phyloP scores from a whole-genome alignment of 1,140 invertebrate species.

The Phthorimaea operculella region DNA sequence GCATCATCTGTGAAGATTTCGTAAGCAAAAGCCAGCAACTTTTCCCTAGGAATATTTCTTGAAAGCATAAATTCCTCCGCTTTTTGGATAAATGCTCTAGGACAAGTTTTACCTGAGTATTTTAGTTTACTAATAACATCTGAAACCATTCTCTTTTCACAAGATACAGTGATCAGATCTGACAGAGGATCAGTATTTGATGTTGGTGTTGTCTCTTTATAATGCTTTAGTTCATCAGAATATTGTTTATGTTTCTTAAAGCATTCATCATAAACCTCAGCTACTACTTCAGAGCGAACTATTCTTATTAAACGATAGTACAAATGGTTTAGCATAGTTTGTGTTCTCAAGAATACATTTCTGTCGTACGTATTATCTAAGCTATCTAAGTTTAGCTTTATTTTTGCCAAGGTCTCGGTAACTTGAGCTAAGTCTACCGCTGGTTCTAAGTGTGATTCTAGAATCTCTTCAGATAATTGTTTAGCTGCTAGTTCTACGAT shows the following conservation, averaged over 20 bases:
- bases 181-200: background rate
- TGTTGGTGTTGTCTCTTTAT: background rate
- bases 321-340: constrained; percentile 23
- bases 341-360: constrained; percentile 12
- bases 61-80: constrained; percentile 15
- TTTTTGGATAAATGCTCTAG: constrained; percentile 19
- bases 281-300: background rate
- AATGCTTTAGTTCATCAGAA: background rate
- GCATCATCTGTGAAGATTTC: constrained; percentile 30
- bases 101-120: constrained; percentile 21
- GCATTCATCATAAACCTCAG: background rate
- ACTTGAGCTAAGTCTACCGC: constrained; percentile 14
- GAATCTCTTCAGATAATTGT: constrained; percentile 22
- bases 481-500: constrained; percentile 16
- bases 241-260: background rate
- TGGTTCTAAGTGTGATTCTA: constrained; percentile 17
- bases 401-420: constrained; percentile 9
- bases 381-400: constrained; percentile 7
- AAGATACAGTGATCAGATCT: constrained; percentile 4
- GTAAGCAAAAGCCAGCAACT: constrained; percentile 14
- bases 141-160: constrained; percentile 6
- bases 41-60: constrained; percentile 15
- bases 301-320: constrained; percentile 23
- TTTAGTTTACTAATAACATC: constrained; percentile 20
- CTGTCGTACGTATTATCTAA: constrained; percentile 13